These are phyloP conservation scores for Phyto melanocephala DNA, from an alignment of 2,888 invertebrate species.

Conservation along the genomic window DNA sequence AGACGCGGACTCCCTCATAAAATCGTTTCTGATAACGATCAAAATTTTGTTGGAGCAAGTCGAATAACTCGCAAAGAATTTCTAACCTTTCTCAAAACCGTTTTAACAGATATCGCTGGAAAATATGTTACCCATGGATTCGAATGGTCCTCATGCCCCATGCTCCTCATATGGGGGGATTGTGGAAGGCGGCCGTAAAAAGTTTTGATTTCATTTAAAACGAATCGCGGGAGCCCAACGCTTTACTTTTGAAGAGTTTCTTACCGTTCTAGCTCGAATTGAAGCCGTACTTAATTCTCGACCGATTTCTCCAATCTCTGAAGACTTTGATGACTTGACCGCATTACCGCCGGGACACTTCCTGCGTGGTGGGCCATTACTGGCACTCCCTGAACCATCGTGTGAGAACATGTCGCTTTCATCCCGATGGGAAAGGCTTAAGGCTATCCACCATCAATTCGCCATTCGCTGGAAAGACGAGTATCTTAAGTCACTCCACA, in stretches of 20 bases:
- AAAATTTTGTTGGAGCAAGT: background rate
- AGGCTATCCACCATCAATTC: background rate
- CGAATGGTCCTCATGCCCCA: conserved; percentile 40
- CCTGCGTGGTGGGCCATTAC: background rate
- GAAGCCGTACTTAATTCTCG: conserved; percentile 32
- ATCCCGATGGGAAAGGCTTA: background rate
- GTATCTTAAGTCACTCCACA: background rate
- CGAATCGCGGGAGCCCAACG: background rate
- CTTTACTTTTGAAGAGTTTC: conserved; percentile 40
- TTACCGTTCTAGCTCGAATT: conserved; percentile 25
- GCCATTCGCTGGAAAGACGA: background rate
- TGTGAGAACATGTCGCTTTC: background rate
- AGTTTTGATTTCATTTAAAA: conserved; percentile 41
- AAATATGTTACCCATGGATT: conserved; percentile 32
- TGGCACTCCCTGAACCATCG: background rate
- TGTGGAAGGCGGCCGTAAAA: conserved; percentile 43
- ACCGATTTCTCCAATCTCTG: conserved; percentile 24
- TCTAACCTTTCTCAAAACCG: background rate
- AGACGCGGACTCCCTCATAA: conserved; percentile 17
- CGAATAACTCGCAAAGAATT: background rate
- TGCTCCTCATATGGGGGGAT: conserved; percentile 44
- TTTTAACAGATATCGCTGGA: background rate
- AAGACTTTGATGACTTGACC: conserved; percentile 14
- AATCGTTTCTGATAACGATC: background rate
- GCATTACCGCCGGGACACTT: conserved; percentile 55